Percentiles rank a stretch among this genome's conserved stretches.
phyloP scores from a whole-genome alignment of 1,140 invertebrate species.

The Eubasilissa regina region DNA sequence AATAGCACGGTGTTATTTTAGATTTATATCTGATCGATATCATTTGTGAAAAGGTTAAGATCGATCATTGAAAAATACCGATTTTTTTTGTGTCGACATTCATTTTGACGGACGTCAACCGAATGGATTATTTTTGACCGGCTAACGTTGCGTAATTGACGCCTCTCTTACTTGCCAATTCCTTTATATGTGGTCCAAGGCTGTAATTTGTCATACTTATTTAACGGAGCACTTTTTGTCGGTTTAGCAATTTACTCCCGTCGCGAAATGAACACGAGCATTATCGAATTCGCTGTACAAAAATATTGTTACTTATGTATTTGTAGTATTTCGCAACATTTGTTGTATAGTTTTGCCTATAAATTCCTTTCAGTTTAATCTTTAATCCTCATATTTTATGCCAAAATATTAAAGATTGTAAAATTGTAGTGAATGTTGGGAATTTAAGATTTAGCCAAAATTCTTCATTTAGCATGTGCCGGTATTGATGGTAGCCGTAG shows the following conservation, averaged over 20 bases:
- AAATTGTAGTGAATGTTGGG: too few relatives aligned
- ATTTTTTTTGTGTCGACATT: not conserved
- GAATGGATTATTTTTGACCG: constrained; percentile 3
- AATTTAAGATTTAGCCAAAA: too few relatives aligned
- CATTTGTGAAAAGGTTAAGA: not conserved
- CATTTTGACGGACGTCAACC: constrained; percentile 17
- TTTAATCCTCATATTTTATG: too few relatives aligned
- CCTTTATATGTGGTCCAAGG: constrained; percentile 45
- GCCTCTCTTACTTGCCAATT: constrained; percentile 39
- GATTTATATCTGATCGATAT: too few relatives aligned
- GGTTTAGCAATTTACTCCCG: constrained; percentile 44
- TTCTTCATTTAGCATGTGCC: too few relatives aligned
- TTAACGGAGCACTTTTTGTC: constrained; percentile 34
- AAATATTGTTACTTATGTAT: not conserved
- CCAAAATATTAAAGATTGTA: too few relatives aligned
- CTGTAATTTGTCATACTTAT: constrained; percentile 41
- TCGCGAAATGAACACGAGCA: constrained; percentile 13
- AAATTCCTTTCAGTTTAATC: too few relatives aligned
- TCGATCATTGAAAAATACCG: not conserved
- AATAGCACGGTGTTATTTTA: not conserved
- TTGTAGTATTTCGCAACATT: constrained; percentile 33
- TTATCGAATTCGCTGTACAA: constrained; percentile 6
- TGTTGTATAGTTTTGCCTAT: not conserved
- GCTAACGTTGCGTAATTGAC: constrained; percentile 37
- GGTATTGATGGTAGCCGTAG: too few relatives aligned